phyloP scores from a whole-genome alignment of 2,888 invertebrate genomes.

The Minunthozetes semirufus region DNA sequence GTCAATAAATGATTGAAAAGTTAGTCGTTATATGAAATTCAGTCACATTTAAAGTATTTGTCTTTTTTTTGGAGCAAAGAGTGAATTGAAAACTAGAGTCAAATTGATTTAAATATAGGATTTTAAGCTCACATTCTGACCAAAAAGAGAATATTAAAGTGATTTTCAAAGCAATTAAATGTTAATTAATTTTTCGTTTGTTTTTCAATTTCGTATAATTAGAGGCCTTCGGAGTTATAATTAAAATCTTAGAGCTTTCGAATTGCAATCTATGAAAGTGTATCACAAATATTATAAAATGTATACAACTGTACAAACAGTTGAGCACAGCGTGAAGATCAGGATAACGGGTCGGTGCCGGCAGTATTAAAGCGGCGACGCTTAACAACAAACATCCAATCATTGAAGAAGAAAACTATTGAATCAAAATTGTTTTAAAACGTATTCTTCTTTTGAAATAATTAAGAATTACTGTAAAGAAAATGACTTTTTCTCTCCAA shows the following conservation, averaged over 20 bases:
- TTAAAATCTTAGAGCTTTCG: background rate
- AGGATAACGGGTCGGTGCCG: constrained; percentile 67
- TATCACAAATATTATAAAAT: constrained; percentile 59
- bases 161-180: too few relatives aligned
- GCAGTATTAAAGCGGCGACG: constrained; percentile 54
- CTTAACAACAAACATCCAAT: constrained; percentile 59
- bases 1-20: too few relatives aligned
- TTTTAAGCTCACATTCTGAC: too few relatives aligned
- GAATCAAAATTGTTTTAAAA: background rate
- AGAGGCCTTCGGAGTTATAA: background rate
- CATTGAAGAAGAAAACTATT: constrained; percentile 53
- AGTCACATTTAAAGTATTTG: too few relatives aligned
- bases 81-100: too few relatives aligned
- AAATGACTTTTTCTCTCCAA: constrained; percentile 3
- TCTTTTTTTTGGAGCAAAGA: too few relatives aligned
- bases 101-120: too few relatives aligned
- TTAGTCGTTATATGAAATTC: too few relatives aligned
- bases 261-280: constrained; percentile 37
- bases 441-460: background rate
- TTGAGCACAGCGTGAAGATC: constrained; percentile 74
- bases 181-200: background rate
- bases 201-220: background rate
- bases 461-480: constrained; percentile 20
- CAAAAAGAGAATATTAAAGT: too few relatives aligned
- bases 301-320: constrained; percentile 70